Evolutionary conservation across 2,797 vertebrate genomes (phyloP).

Genomic region (Labeo calbasu): DNA sequence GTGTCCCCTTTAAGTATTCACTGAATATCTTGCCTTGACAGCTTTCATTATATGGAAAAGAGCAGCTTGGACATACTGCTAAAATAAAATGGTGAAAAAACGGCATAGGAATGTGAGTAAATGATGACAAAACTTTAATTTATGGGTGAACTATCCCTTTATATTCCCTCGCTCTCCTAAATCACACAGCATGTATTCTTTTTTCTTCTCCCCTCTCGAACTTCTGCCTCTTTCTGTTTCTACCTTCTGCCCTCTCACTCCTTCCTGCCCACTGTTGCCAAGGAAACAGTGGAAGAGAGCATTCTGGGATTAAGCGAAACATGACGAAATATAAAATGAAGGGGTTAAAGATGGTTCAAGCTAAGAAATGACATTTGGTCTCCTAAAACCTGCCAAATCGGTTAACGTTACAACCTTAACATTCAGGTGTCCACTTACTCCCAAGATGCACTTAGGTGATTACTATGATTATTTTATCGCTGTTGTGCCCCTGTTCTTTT

Average conservation of each 20-base stretch:
- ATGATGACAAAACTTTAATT: neutral
- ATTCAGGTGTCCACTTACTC: constrained; percentile 54
- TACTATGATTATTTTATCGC: neutral
- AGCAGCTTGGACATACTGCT: neutral
- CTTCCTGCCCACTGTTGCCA: constrained; percentile 69
- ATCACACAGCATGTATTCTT: constrained; percentile 21
- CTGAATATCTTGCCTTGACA: neutral
- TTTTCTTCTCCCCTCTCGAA: constrained; percentile 25
- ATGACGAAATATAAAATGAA: constrained; percentile 62
- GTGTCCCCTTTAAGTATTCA: too few relatives aligned
- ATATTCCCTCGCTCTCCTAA: neutral
- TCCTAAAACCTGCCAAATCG: constrained; percentile 13
- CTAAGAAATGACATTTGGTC: neutral
- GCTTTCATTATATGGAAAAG: neutral
- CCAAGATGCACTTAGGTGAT: constrained; percentile 56
- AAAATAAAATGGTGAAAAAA: neutral
- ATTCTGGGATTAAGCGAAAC: constrained; percentile 70
- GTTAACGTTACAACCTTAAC: constrained; percentile 20
- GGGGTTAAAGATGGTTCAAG: constrained; percentile 50
- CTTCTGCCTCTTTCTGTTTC: constrained; percentile 21
- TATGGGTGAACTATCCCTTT: constrained; percentile 2
- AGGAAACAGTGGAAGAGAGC: constrained; percentile 72
- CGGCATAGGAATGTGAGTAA: neutral
- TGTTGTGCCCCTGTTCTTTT: neutral
- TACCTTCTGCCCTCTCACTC: constrained; percentile 31